These are phyloP conservation scores for Tympanoctomys barrerae DNA, from an alignment of 2,797 vertebrate species.

Conservation along the genomic window DNA sequence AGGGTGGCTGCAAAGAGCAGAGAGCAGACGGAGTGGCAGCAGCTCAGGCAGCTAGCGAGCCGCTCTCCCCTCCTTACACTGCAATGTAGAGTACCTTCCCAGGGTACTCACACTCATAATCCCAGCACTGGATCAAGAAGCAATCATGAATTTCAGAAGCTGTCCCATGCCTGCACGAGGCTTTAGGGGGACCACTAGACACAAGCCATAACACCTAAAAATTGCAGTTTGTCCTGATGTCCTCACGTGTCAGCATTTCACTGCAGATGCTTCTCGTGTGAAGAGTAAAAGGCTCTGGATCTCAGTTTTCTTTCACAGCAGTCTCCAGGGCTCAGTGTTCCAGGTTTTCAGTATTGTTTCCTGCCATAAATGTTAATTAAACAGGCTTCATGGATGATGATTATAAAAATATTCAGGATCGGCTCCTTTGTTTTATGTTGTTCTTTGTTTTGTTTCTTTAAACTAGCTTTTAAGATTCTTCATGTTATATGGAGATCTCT, in stretches of 20 bases:
- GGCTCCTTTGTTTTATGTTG: neutral
- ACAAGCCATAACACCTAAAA: neutral
- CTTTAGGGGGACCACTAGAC: too few relatives aligned
- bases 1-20: too few relatives aligned
- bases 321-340: neutral
- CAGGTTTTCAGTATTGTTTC: neutral
- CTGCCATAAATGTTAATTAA: neutral
- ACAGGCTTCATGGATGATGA: neutral
- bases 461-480: constrained; percentile 17
- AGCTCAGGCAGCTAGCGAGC: too few relatives aligned
- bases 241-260: neutral
- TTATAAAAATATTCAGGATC: neutral
- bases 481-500: constrained; percentile 3
- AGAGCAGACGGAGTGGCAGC: too few relatives aligned
- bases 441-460: neutral
- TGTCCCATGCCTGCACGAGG: too few relatives aligned
- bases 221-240: neutral
- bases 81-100: too few relatives aligned
- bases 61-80: too few relatives aligned
- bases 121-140: too few relatives aligned
- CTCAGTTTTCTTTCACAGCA: neutral
- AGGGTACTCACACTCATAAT: too few relatives aligned
- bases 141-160: too few relatives aligned
- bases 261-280: neutral
- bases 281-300: neutral